Percentiles rank a stretch among this genome's conserved stretches.
phyloP scores from a whole-genome alignment of 2,888 invertebrate species.

The Brenthis hecate region DNA sequence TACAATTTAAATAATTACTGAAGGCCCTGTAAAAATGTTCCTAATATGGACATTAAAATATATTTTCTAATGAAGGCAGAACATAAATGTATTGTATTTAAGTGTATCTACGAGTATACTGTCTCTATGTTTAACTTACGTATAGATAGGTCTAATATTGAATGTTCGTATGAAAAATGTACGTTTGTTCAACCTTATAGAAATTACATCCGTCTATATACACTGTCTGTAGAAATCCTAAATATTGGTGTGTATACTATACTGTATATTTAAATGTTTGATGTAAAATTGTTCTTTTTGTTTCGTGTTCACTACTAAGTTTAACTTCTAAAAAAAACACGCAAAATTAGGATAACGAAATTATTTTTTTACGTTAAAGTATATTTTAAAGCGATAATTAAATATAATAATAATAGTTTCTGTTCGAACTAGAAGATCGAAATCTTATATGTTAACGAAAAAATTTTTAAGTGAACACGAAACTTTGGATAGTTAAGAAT shows the following conservation, averaged over 20 bases:
- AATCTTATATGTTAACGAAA: no score
- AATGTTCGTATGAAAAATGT: constrained; percentile 27
- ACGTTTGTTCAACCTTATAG: constrained; percentile 33
- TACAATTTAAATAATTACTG: constrained; percentile 19
- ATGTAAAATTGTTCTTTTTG: constrained; percentile 27
- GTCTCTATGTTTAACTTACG: constrained; percentile 30
- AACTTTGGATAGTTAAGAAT: constrained; percentile 48
- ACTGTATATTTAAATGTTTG: constrained; percentile 36
- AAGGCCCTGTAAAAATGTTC: constrained; percentile 31
- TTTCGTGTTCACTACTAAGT: constrained; percentile 23
- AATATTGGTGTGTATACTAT: constrained; percentile 35
- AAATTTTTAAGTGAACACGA: constrained; percentile 31
- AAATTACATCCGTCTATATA: constrained; percentile 39
- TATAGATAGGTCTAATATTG: constrained; percentile 35
- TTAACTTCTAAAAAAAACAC: neutral
- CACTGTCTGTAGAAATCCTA: constrained; percentile 37
- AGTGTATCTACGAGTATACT: constrained; percentile 22
- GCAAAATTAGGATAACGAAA: neutral
- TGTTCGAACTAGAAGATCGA: no score
- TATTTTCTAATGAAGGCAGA: constrained; percentile 4
- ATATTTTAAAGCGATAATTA: no score
- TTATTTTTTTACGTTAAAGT: neutral
- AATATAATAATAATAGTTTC: no score
- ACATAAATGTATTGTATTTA: constrained; percentile 17
- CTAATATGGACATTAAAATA: constrained; percentile 27